Base-by-base conservation (phyloP, 2,113 vertebrate genomes). In the Thamnophis sirtalis region DNA sequence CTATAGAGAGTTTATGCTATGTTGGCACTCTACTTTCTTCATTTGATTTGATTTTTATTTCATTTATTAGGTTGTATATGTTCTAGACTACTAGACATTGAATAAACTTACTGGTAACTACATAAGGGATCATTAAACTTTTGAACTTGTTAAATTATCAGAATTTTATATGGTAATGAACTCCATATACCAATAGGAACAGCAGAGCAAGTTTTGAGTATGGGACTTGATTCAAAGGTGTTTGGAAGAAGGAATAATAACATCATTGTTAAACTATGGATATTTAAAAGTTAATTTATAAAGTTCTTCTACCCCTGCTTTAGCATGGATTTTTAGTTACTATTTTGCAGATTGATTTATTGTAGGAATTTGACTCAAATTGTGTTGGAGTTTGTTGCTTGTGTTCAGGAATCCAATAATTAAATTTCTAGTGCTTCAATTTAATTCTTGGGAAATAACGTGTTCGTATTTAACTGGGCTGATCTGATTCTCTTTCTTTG, bases 401-500 rank as follows among this genome's bases (percentile, higher is more conserved):
- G 0, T 24, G 9, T 68, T 38, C 22, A 90, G 54, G 38, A 28
- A 89, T 89, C 24, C 53, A 55, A 1, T 68, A 33, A 60, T 60
- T 1, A 63, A 6, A 17, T 91, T 9, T 28, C 28, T 92, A 19
- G 38, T 43, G 9, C 89, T 0, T 0, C 0, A 80, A 63, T 1
- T 88, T 26, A 56, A 22, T 92, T 33, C 87, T 94, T 90, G 89
- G 56, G 91, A 95, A n/a, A 2, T 5, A 5, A n/a, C n/a, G 33
- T 33, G 51, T 0, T 49, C 49, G 89, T 84, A 94, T 86, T 92
- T 49, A 91, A 7, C 9, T 56, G 0, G 0, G 26, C 15, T 9
- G n/a, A 88, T n/a, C 5, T 85, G 33, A 92, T 87, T 60, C 3
- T 2, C 22, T 90, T 96, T 93, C 48, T 9, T 88, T 93, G n/a